Evolutionary conservation across 2,113 vertebrate species (phyloP), one percentile per base, ranked within the genome.

Genomic region (Gallinago jamesoni): DNA sequence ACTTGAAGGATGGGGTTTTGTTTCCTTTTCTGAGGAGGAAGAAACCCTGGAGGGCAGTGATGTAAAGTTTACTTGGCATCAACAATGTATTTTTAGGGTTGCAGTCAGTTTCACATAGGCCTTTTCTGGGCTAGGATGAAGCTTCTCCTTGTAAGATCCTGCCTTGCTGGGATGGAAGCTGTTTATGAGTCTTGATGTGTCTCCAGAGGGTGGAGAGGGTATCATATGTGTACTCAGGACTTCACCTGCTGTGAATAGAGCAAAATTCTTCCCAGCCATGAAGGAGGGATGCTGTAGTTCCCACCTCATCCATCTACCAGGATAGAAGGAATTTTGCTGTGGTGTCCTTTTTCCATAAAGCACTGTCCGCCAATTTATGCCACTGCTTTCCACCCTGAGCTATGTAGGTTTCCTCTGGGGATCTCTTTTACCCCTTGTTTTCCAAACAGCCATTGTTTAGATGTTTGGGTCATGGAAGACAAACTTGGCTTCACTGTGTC

Each of bases 241-340:
- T 86, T 60, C 27, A 59, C 10, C 35, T 47, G 12, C 14, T 45
- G 0, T 39, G 47, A 64, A 30, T 2, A 63, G 18, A 35, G 7
- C 10, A 22, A 45, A 41, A 9, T 18, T 80, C 23, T 81, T 85
- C 14, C 59, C 37, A 57, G 48, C 41, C 0, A 0, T 41, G 35
- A 73, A 57, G 37, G 33, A 64, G 24, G 6, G 41, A 59, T 68
- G 28, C 25, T 79, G 1, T 0, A 1, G 9, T 74, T 74, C 19
- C 18, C 4, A 53, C 70, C 8, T 35, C 53, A 59, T 43, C 23
- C 12, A 24, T 10, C 75, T 73, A 4, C 8, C 35, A 82, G 10
- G 0, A 0, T 0, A 63, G 39, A 86, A 72, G 23, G 31, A 31
- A 53, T 12, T 69, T 57, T 45, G 3, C 30, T 57, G 6, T 39